Base-by-base conservation (phyloP, 1,140 invertebrate genomes). In the Trichonephila clavata region DNA sequence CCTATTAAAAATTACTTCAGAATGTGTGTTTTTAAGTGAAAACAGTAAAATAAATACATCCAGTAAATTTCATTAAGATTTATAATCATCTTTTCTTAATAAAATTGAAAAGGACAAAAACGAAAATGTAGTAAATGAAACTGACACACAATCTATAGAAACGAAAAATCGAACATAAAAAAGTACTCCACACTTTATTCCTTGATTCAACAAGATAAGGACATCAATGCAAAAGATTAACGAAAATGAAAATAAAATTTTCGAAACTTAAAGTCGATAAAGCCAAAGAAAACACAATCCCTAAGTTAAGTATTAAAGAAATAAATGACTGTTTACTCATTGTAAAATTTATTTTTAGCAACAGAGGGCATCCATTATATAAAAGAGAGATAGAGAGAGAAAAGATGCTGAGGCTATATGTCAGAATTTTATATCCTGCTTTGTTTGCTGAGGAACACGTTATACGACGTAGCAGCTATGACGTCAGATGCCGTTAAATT, bases 311-410 rank as follows among this genome's bases (percentile, higher is more conserved):
- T 32, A 77, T 27, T 77, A 77, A 39, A 14, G 27, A 77, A 77
- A 77, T 77, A 77, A 77, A 77, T 77, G 27, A 32, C 18, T 77
- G 14, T 77, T 39, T 77, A 77, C 32, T 77, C 32, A 18, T 77
- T 77, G 18, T 32, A 32, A 39, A 32, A 77, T 77, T 77, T 32
- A 77, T 77, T 32, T 77, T 18, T 77, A 7, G 14, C 3, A 77
- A 20, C 71, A 77, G 27, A 24, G 27, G 32, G 16, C 27, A 7
- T 14, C 16, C 27, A 77, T 77, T 39, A 20, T 14, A 13, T 3
- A 20, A 39, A 20, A 32, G 21, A 63, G 21, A 61, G 18, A 61
- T 16, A 71, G 10, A 16, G 13, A 71, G 10, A 32, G n/a, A 32
- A 16, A 71, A 39, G 32, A 39, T 39, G 32, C 32, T 4, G 32